Evolutionary conservation across 2,797 vertebrate genomes (phyloP).

Genomic region (Acipenser oxyrinchus): DNA sequence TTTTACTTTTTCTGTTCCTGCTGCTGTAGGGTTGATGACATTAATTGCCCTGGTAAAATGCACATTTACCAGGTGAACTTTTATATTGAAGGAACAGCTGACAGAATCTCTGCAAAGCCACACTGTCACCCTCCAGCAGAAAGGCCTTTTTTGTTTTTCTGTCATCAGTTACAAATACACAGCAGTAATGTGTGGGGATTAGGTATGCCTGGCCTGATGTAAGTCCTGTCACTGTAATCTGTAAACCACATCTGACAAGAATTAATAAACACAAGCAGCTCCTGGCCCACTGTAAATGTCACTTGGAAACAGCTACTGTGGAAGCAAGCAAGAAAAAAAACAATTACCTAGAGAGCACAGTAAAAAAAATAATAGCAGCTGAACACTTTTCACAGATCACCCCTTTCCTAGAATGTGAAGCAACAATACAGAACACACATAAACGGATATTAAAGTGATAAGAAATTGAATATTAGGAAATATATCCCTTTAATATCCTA

Average conservation of each 20-base stretch:
- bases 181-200: background rate
- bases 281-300: conserved; percentile 20
- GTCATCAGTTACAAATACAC: background rate
- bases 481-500: too few relatives aligned
- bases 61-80: too few relatives aligned
- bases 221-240: conserved; percentile 28
- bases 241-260: conserved; percentile 31
- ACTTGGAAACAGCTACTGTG: background rate
- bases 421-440: background rate
- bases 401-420: background rate
- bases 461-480: background rate
- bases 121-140: background rate
- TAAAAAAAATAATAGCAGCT: background rate
- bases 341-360: background rate
- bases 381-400: conserved; percentile 9
- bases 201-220: background rate
- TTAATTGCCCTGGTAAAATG: too few relatives aligned
- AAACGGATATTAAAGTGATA: background rate
- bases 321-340: background rate
- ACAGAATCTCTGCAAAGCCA: too few relatives aligned
- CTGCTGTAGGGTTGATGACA: too few relatives aligned
- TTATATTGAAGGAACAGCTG: too few relatives aligned
- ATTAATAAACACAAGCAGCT: conserved; percentile 26
- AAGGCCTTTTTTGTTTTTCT: background rate
- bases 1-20: too few relatives aligned